A percentile compares a stretch with the other conserved stretches of the same genome.
phyloP scores from a whole-genome alignment of 2,888 invertebrate genomes.

The Tiphia femorata region DNA sequence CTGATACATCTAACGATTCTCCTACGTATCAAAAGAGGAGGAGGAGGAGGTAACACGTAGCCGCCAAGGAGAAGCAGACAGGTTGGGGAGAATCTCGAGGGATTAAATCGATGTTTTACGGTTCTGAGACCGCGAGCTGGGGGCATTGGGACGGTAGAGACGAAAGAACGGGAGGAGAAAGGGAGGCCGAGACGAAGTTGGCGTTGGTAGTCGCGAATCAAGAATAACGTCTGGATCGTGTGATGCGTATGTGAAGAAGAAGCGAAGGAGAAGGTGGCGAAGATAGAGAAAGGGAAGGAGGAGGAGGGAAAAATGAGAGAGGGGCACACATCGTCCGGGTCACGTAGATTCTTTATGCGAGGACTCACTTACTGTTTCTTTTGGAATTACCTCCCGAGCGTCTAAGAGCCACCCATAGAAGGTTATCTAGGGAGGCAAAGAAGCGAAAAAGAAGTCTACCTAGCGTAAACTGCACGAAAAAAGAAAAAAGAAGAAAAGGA shows the following conservation, averaged over 20 bases:
- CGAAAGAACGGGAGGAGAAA: slow-evolving; percentile 12
- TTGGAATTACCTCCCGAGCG: slow-evolving; percentile 43
- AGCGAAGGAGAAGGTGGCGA: slow-evolving; percentile 5
- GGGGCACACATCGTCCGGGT: slow-evolving; percentile 24
- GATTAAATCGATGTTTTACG: slow-evolving; percentile 39
- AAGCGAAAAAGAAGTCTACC: neutral
- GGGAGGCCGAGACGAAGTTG: slow-evolving; percentile 14
- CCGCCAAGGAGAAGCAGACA: too few species aligned
- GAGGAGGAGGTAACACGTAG: slow-evolving; percentile 14
- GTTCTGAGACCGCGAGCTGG: slow-evolving; percentile 22
- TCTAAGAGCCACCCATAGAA: slow-evolving; percentile 8
- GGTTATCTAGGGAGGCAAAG: neutral
- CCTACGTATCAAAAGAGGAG: slow-evolving; percentile 13
- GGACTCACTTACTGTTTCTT: slow-evolving; percentile 47
- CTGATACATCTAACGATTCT: slow-evolving; percentile 26
- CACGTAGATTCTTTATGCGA: slow-evolving; percentile 55
- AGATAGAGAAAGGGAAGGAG: slow-evolving; percentile 1
- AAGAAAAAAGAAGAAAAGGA: neutral
- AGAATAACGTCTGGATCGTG: slow-evolving; percentile 47
- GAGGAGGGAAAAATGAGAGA: neutral
- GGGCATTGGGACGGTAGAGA: too few species aligned
- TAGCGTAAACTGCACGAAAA: slow-evolving; percentile 5
- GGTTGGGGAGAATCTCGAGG: slow-evolving; percentile 17
- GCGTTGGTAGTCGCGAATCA: slow-evolving; percentile 29
- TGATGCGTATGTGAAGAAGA: slow-evolving; percentile 37